These are phyloP conservation scores for Sphenodon punctatus DNA, from an alignment of 2,797 vertebrate genomes.

Conservation along the genomic window DNA sequence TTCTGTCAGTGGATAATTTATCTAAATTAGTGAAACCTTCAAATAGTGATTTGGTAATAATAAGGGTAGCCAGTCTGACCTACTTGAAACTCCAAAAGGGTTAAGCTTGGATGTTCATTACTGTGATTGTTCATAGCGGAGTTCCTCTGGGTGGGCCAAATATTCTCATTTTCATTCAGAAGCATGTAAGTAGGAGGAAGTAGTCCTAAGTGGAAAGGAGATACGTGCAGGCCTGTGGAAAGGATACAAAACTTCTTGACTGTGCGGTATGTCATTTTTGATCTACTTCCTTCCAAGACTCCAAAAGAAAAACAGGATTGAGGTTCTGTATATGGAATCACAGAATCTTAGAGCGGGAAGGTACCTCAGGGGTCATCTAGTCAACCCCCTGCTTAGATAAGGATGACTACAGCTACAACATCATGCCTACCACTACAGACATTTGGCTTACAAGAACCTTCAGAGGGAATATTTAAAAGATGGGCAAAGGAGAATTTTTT, in stretches of 20 bases:
- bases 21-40: conserved; percentile 48
- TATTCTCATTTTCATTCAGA: neutral
- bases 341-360: too few relatives aligned
- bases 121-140: neutral
- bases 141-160: neutral
- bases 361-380: too few relatives aligned
- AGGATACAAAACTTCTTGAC: neutral
- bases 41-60: too few relatives aligned
- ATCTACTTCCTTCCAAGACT: neutral
- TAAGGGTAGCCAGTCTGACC: conserved; percentile 5
- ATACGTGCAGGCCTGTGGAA: neutral
- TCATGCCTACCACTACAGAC: too few relatives aligned
- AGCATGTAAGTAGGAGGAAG: neutral
- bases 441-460: too few relatives aligned
- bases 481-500: too few relatives aligned
- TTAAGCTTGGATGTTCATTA: conserved; percentile 14
- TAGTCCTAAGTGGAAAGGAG: neutral
- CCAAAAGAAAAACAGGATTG: too few relatives aligned
- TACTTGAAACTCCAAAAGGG: conserved; percentile 16
- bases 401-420: too few relatives aligned
- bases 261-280: neutral
- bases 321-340: too few relatives aligned
- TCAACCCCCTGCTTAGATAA: too few relatives aligned
- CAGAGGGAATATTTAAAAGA: too few relatives aligned
- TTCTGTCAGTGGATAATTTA: conserved; percentile 17